phyloP scores from a whole-genome alignment of 2,888 invertebrate genomes.

The Macrosiphum euphorbiae region DNA sequence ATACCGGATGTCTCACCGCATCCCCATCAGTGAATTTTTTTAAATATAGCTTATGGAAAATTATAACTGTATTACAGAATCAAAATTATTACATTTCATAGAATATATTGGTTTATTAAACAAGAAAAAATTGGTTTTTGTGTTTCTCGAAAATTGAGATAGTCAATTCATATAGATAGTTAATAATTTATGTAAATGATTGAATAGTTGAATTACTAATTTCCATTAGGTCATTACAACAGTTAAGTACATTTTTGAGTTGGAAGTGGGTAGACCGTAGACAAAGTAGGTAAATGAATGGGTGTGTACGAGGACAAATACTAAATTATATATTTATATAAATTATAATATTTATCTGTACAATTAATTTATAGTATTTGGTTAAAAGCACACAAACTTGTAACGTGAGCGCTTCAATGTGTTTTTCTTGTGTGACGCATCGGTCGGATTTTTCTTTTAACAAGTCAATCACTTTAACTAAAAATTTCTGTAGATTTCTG shows the following conservation, averaged over 20 bases:
- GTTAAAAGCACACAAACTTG: slow-evolving; percentile 73
- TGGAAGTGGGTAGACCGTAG: background rate
- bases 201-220: background rate
- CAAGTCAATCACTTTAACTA: slow-evolving; percentile 67
- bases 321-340: background rate
- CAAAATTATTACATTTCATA: background rate
- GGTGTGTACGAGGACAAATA: background rate
- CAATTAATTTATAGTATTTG: background rate
- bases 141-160: background rate
- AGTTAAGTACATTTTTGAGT: background rate
- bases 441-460: slow-evolving; percentile 79
- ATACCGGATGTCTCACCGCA: background rate
- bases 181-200: background rate
- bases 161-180: background rate
- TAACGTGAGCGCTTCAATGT: slow-evolving; percentile 79
- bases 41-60: background rate
- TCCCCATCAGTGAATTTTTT: background rate
- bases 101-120: background rate
- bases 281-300: background rate
- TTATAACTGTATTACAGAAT: no score
- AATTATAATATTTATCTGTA: background rate
- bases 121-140: background rate
- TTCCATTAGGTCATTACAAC: background rate
- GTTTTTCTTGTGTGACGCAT: slow-evolving; percentile 83
- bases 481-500: slow-evolving; percentile 67